Percentiles rank a stretch among this genome's conserved stretches.
Evolutionary conservation across 2,888 invertebrate genomes (phyloP).

Genomic region (Drosophila birchii): DNA sequence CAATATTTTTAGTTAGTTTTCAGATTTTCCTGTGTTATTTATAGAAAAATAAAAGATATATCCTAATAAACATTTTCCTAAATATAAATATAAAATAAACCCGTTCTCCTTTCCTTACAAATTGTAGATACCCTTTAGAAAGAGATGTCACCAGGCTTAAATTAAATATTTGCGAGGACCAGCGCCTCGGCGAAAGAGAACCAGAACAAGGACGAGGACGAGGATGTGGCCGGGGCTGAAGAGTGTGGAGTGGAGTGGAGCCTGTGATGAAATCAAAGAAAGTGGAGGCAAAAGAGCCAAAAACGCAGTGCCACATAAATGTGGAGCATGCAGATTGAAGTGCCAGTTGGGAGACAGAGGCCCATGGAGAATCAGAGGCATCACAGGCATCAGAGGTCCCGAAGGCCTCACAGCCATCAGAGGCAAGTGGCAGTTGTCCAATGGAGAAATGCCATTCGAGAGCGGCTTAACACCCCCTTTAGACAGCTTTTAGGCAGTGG

Average conservation of each 20-base stretch:
- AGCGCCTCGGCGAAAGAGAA: conserved; percentile 1
- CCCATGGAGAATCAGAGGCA: conserved; percentile 31
- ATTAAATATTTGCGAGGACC: conserved; percentile 68
- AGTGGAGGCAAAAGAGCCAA: conserved; percentile 51
- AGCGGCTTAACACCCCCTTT: conserved; percentile 30
- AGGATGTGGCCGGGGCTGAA: conserved; percentile 1
- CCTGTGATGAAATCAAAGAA: conserved; percentile 33
- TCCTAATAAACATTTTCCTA: background rate
- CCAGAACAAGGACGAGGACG: conserved; percentile 5
- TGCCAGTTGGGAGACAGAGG: conserved; percentile 45
- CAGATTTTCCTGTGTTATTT: background rate
- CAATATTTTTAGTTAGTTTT: background rate
- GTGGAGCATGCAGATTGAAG: conserved; percentile 77
- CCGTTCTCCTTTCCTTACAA: background rate
- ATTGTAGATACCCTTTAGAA: conserved; percentile 26
- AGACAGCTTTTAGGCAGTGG: conserved; percentile 32
- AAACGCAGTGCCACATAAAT: conserved; percentile 71
- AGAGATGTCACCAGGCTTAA: conserved; percentile 45
- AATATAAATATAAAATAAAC: background rate
- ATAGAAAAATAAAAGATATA: background rate
- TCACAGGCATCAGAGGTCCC: conserved; percentile 11
- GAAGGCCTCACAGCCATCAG: background rate
- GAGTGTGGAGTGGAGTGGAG: conserved; percentile 4
- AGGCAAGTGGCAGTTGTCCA: conserved; percentile 31
- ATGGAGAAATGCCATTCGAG: conserved; percentile 29